Percentiles rank a stretch among this genome's conserved stretches.
These are phyloP conservation scores for Lasioglossum calceatum DNA, from an alignment of 2,888 invertebrate species.

Conservation along the genomic window DNA sequence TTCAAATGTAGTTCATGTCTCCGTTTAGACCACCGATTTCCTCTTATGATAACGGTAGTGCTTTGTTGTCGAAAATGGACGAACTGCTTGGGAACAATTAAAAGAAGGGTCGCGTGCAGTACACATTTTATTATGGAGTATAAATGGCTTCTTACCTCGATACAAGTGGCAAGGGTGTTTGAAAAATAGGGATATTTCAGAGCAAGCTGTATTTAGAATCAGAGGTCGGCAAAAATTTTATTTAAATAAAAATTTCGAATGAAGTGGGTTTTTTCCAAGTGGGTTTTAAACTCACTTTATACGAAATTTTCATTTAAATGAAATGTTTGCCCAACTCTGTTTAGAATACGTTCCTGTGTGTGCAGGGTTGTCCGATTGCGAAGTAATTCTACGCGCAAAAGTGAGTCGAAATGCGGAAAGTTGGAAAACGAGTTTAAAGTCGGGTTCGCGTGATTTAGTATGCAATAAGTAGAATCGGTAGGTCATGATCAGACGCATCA, in stretches of 20 bases:
- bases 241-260: too few species aligned
- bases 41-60: neutral
- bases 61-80: constrained; percentile 18
- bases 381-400: too few species aligned
- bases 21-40: constrained; percentile 20
- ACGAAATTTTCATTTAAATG: too few species aligned
- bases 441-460: too few species aligned
- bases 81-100: constrained; percentile 14
- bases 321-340: neutral
- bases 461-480: too few species aligned
- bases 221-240: too few species aligned
- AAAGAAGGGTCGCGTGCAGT: neutral
- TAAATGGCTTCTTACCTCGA: neutral
- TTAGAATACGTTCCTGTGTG: neutral
- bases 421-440: too few species aligned
- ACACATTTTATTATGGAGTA: neutral
- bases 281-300: too few species aligned
- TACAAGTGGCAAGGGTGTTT: neutral
- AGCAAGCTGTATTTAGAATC: neutral
- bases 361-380: too few species aligned
- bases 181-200: neutral
- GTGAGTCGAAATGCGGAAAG: too few species aligned
- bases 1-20: constrained; percentile 47
- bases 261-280: too few species aligned
- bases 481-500: too few species aligned